These are phyloP conservation scores for Magallana gigas DNA, from an alignment of 1,140 invertebrate species.

Conservation along the genomic window DNA sequence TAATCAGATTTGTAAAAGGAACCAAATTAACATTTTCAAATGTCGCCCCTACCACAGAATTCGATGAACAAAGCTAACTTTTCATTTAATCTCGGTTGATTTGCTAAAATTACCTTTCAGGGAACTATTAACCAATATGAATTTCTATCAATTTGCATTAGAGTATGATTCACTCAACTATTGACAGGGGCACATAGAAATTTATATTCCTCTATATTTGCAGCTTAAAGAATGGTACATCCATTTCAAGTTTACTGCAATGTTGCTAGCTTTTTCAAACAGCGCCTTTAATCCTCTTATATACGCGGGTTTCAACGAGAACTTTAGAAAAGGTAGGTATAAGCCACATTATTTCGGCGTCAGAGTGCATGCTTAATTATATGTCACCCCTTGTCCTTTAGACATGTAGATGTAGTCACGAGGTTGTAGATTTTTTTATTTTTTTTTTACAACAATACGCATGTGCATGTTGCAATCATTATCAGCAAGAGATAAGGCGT, in stretches of 20 bases:
- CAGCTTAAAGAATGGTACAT: constrained; percentile 79
- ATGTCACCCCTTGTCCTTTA: too few relatives aligned
- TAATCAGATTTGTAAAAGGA: too few relatives aligned
- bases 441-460: neutral
- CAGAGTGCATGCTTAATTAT: too few relatives aligned
- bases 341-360: neutral
- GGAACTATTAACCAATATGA: too few relatives aligned
- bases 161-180: too few relatives aligned
- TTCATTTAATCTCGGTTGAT: too few relatives aligned
- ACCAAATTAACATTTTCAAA: neutral
- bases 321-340: constrained; percentile 72
- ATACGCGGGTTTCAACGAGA: constrained; percentile 81
- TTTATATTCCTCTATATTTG: constrained; percentile 45
- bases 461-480: neutral
- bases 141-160: too few relatives aligned
- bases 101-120: too few relatives aligned
- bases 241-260: constrained; percentile 76
- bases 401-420: too few relatives aligned
- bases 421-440: neutral
- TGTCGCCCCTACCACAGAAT: too few relatives aligned
- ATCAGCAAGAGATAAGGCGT: neutral
- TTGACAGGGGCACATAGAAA: too few relatives aligned
- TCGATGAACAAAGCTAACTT: too few relatives aligned
- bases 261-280: constrained; percentile 80
- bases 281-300: constrained; percentile 80